Evolutionary conservation across 2,888 invertebrate species (phyloP).

Genomic region (Incurvaria masculella): DNA sequence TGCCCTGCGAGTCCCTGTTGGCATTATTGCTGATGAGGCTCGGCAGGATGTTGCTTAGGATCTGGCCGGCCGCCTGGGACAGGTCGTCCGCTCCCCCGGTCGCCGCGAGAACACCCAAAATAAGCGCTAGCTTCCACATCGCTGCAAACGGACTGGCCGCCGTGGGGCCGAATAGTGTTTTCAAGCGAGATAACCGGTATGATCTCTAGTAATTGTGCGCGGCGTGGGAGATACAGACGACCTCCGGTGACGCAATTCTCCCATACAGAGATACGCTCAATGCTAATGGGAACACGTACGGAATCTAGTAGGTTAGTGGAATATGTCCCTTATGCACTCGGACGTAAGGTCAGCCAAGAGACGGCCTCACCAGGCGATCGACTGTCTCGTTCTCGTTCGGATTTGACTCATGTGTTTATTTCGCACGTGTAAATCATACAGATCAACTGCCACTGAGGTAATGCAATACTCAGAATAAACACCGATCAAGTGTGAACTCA

Average conservation of each 20-base stretch:
- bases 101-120: constrained; percentile 24
- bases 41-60: constrained; percentile 44
- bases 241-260: background rate
- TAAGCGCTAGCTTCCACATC: background rate
- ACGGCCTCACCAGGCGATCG: background rate
- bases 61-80: constrained; percentile 43
- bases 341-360: no score
- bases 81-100: constrained; percentile 37
- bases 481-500: no score
- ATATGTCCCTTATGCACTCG: no score
- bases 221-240: background rate
- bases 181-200: background rate
- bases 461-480: background rate
- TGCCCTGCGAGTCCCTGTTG: constrained; percentile 34
- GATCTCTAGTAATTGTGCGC: background rate
- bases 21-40: constrained; percentile 39
- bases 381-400: background rate
- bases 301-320: background rate
- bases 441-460: background rate
- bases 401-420: background rate
- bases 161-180: background rate
- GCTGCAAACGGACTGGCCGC: background rate
- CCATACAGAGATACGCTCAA: background rate
- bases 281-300: background rate
- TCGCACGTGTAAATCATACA: background rate